Evolutionary conservation across 2,797 vertebrate genomes (phyloP).

Genomic region (Smutsia gigantea): DNA sequence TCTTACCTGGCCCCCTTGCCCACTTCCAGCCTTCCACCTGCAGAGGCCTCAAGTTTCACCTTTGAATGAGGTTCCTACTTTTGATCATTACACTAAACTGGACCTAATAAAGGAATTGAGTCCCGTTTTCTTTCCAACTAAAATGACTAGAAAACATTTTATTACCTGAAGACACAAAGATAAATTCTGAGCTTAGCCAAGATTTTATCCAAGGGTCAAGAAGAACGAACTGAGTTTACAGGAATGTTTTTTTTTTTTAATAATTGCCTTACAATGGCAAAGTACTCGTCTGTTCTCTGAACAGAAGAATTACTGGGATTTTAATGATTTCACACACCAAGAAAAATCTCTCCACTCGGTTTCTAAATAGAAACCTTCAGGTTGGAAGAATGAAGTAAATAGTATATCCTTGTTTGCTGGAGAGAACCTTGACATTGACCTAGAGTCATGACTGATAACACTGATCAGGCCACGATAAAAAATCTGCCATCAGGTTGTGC

Average conservation of each 20-base stretch:
- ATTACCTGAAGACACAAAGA: background rate
- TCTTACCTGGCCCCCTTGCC: rapidly evolving
- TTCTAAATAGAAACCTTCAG: background rate
- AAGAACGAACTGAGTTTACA: background rate
- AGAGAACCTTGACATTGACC: constrained; percentile 7
- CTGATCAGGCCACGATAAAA: background rate
- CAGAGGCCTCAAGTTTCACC: background rate
- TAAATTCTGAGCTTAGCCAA: background rate
- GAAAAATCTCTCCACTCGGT: background rate
- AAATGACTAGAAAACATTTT: constrained; percentile 26
- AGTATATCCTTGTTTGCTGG: background rate
- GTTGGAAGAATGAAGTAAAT: background rate
- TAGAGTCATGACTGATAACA: background rate
- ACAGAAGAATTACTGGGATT: background rate
- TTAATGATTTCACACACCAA: background rate
- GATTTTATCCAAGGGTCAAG: background rate
- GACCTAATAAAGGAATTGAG: background rate
- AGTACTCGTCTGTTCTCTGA: background rate
- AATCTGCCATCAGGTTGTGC: background rate
- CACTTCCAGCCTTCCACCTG: background rate
- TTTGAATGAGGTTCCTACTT: background rate
- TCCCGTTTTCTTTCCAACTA: background rate
- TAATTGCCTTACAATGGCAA: background rate
- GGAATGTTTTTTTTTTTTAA: background rate
- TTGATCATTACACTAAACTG: background rate